Conservation (phyloP, 2,888 invertebrate species). For the Tipula vernalis region DNA sequence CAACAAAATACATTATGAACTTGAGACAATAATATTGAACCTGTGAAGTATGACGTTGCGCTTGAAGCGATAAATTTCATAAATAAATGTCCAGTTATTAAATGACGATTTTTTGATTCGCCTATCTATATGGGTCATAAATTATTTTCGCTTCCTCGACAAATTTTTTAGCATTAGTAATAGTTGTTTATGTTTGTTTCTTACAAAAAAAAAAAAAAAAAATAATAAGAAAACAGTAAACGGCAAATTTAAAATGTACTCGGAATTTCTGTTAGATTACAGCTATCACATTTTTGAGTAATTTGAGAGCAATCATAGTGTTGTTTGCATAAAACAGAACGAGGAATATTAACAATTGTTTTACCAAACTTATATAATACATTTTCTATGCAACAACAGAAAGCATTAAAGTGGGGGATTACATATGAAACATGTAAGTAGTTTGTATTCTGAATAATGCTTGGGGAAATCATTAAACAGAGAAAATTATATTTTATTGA, state of each 20-base stretch:
- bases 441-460: background rate
- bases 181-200: background rate
- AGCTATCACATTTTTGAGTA: background rate
- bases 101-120: too few species aligned
- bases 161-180: background rate
- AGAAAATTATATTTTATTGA: background rate
- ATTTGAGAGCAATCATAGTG: background rate
- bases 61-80: background rate
- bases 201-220: too few species aligned
- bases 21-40: too few species aligned
- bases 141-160: background rate
- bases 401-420: background rate
- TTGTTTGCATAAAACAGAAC: background rate
- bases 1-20: too few species aligned
- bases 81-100: background rate
- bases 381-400: background rate
- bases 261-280: background rate
- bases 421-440: background rate
- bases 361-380: background rate
- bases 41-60: background rate
- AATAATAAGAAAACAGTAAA: background rate
- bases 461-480: background rate
- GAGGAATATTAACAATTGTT: background rate
- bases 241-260: background rate
- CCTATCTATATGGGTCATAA: background rate